Base-by-base conservation (phyloP, 1,140 invertebrate species). In the Drosophila lini region DNA sequence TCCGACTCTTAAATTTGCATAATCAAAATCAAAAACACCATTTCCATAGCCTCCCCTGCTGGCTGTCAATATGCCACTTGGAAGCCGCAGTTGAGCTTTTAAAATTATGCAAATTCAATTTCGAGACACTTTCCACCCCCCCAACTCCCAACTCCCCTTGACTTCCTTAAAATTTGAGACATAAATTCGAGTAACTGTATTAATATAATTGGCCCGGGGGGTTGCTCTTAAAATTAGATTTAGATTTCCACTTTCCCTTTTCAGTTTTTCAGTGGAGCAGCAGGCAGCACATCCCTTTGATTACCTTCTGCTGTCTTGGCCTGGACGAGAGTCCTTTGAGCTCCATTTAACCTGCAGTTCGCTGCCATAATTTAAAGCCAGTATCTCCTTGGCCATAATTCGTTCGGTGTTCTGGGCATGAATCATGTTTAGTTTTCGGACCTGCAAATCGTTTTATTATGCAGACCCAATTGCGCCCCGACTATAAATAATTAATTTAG, bases 81-180 rank as follows among this genome's bases (percentile, higher is more conserved):
- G 80, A 80, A 83, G 84, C 84, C 83, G 61, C 83, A 88, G 84
- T 89, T 55, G 64, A 74, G 69, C 80, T 83, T 84, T 88, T 79
- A 81, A 91, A 91, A 91, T 91, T 91, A 91, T 91, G 88, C 89
- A 91, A 91, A 91, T 91, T 91, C 84, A 86, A 89, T 91, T 91
- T 84, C 69, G 65, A 85, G 81, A 81, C 83, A 88, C 79, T 85
- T 86, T 45, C 32, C 42, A 55, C 11, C 42, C 31, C 42, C 31
- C 34, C 45, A 11, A 13, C 19, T 42, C 19, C 25, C 25, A 1
- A 25, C 45, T 56, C 48, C 71, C 55, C 76, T 40, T 34, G 45
- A 53, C 38, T 48, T 19, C 28, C 68, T 70, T 44, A 11, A 40
- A 58, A 50, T 53, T 34, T 58, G 60, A 73, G 79, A 80, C 84